Conservation (phyloP, 2,113 vertebrate genomes). For the Thalassoma bifasciatum region DNA sequence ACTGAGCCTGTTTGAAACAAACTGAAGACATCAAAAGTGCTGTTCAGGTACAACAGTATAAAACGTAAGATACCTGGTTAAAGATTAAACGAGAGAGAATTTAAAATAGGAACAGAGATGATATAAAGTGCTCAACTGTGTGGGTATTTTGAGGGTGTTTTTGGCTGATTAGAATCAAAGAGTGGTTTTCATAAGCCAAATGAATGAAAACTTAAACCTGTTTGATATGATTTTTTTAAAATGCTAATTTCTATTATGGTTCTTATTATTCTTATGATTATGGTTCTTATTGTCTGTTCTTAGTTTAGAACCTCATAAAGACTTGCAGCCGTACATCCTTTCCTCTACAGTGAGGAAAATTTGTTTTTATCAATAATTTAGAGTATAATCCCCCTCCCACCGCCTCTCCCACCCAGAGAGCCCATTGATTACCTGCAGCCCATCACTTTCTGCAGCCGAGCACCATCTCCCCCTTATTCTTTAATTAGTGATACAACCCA, state of each 20-base stretch:
- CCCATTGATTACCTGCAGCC: constrained; percentile 80
- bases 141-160: neutral
- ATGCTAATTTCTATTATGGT: too few relatives aligned
- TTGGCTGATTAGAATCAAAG: neutral
- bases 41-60: neutral
- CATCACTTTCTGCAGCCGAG: constrained; percentile 73
- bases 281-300: too few relatives aligned
- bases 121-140: neutral
- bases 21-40: neutral
- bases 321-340: neutral
- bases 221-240: too few relatives aligned
- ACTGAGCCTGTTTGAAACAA: neutral
- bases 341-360: constrained; percentile 29
- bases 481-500: constrained; percentile 81
- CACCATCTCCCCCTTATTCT: constrained; percentile 74
- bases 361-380: constrained; percentile 72
- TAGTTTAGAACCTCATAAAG: too few relatives aligned
- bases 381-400: constrained; percentile 27
- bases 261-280: too few relatives aligned
- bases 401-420: constrained; percentile 62
- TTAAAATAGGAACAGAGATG: neutral
- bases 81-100: neutral
- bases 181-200: neutral
- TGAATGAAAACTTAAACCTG: neutral
- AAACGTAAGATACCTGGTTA: neutral